These are phyloP conservation scores for Sorex fumeus DNA, from an alignment of 2,113 vertebrate species.

Conservation along the genomic window DNA sequence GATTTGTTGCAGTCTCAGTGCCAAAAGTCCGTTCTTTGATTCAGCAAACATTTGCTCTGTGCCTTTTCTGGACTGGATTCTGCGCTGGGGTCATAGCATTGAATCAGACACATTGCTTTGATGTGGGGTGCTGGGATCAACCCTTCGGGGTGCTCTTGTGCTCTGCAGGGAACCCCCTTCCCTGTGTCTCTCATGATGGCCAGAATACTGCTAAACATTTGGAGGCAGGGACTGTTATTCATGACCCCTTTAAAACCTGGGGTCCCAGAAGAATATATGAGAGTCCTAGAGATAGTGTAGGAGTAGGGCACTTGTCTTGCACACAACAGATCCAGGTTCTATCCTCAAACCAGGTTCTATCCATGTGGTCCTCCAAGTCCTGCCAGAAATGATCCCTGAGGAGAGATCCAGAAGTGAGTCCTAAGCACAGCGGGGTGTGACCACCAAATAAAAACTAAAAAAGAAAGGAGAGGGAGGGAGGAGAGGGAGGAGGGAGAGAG, in stretches of 20 bases:
- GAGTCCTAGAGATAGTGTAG: too few species aligned
- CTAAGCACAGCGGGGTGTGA: too few species aligned
- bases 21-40: neutral
- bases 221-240: neutral
- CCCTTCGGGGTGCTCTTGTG: neutral
- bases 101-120: neutral
- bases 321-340: too few species aligned
- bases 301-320: too few species aligned
- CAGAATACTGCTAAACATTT: neutral
- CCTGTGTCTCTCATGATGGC: rapidly evolving
- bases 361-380: neutral
- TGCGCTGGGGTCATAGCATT: neutral
- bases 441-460: too few species aligned
- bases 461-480: too few species aligned
- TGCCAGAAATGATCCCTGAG: neutral
- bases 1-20: neutral
- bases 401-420: too few species aligned
- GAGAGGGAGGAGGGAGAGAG: too few species aligned
- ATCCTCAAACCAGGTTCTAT: neutral
- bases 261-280: too few species aligned
- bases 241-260: neutral
- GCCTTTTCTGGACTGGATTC: neutral
- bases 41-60: neutral
- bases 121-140: neutral
- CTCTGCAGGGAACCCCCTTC: too few species aligned